Evolutionary conservation across 2,888 invertebrate genomes (phyloP).

Genomic region (Leucophenga maculata): DNA sequence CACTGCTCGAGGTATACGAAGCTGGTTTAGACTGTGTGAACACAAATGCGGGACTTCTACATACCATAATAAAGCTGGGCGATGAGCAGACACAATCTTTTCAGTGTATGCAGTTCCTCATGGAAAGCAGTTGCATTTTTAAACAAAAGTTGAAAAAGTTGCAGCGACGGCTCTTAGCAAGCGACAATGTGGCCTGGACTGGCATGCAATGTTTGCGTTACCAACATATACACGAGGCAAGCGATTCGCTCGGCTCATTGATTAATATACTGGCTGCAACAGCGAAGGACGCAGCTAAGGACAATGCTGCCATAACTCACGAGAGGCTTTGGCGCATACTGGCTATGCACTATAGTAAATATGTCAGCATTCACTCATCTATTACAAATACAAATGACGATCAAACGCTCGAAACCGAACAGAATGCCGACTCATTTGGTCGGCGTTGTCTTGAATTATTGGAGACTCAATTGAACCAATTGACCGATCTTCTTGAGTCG

Average conservation of each 20-base stretch:
- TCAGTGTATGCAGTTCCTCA: conserved; percentile 82
- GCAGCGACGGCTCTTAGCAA: conserved; percentile 78
- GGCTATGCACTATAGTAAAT: conserved; percentile 67
- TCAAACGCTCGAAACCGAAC: conserved; percentile 55
- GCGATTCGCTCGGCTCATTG: conserved; percentile 76
- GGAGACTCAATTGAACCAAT: conserved; percentile 74
- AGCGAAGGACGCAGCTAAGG: conserved; percentile 75
- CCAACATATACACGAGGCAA: conserved; percentile 76
- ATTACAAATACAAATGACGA: background rate
- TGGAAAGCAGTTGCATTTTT: conserved; percentile 80
- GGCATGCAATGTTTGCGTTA: conserved; percentile 68
- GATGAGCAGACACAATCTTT: conserved; percentile 80
- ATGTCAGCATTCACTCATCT: conserved; percentile 57
- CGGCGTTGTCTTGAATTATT: conserved; percentile 70
- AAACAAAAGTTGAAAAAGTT: conserved; percentile 87
- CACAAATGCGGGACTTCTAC: conserved; percentile 78
- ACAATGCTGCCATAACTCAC: conserved; percentile 74
- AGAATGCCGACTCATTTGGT: conserved; percentile 47
- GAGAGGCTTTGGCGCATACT: conserved; percentile 83
- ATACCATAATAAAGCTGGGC: conserved; percentile 75
- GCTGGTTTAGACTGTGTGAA: conserved; percentile 81
- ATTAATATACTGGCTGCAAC: conserved; percentile 76
- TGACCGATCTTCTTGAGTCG: conserved; percentile 83
- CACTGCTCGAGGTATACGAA: conserved; percentile 74
- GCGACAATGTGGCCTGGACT: conserved; percentile 71